Conservation (phyloP, 1,140 invertebrate genomes). For the Chironomus striatipennis region DNA sequence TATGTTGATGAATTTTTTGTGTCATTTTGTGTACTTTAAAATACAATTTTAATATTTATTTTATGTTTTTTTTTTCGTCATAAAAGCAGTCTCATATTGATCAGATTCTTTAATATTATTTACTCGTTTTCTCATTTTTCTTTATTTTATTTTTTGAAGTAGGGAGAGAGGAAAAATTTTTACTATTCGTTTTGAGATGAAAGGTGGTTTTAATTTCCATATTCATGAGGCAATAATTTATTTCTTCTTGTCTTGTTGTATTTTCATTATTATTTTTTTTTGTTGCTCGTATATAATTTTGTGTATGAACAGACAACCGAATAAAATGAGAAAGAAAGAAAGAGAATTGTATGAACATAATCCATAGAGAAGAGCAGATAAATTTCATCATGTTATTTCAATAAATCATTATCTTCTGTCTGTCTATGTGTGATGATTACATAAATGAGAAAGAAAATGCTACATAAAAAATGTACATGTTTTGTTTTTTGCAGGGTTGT, state of each 20-base stretch:
- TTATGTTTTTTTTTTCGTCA: neutral
- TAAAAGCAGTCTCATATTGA: slow-evolving; percentile 13
- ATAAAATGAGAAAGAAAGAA: no score
- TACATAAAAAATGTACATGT: no score
- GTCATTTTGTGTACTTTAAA: neutral
- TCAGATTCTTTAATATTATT: neutral
- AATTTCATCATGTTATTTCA: no score
- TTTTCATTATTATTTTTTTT: neutral
- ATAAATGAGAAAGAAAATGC: no score
- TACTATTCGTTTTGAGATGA: neutral
- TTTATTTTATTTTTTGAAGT: neutral
- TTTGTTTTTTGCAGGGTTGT: no score
- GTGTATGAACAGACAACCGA: no score
- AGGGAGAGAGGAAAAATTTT: slow-evolving; percentile 1
- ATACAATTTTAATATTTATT: neutral
- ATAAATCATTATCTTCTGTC: no score
- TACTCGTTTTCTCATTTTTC: neutral
- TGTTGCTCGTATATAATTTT: neutral
- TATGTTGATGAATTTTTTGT: neutral
- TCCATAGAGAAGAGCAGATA: no score
- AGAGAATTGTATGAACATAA: no score
- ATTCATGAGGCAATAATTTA: slow-evolving; percentile 13
- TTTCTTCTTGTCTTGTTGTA: neutral
- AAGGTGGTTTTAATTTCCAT: slow-evolving; percentile 11
- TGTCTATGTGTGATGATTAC: no score